A percentile compares a stretch with the other conserved stretches of the same genome.
Evolutionary conservation across 2,113 vertebrate genomes (phyloP).

Genomic region (Promerops cafer): DNA sequence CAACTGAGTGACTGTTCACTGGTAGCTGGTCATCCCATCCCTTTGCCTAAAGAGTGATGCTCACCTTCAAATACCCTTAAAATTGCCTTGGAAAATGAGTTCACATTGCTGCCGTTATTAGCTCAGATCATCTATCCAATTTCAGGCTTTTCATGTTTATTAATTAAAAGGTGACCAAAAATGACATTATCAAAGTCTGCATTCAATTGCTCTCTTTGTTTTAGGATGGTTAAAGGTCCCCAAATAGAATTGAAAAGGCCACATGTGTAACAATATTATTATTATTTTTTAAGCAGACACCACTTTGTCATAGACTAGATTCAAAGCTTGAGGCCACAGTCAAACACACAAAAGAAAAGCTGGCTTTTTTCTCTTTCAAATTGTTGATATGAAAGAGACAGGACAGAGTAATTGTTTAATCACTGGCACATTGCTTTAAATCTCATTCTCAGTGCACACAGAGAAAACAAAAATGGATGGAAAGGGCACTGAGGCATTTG

Average conservation of each 20-base stretch:
- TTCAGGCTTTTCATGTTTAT: slow-evolving; percentile 44
- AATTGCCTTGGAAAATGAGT: slow-evolving; percentile 6
- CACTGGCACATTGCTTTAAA: slow-evolving; percentile 49
- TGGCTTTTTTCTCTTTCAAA: slow-evolving; percentile 28
- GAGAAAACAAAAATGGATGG: slow-evolving; percentile 50
- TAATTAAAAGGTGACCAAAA: slow-evolving; percentile 54
- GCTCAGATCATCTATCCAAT: slow-evolving; percentile 5
- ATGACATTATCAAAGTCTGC: slow-evolving; percentile 25
- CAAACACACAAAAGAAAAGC: slow-evolving; percentile 30
- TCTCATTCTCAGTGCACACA: slow-evolving; percentile 38
- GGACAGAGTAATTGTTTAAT: slow-evolving; percentile 57
- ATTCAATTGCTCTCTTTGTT: slow-evolving; percentile 39
- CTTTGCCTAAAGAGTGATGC: not conserved
- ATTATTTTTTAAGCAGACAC: slow-evolving; percentile 5
- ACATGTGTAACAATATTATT: not conserved
- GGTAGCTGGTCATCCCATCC: not conserved
- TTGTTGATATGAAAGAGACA: slow-evolving; percentile 38
- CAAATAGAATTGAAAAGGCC: slow-evolving; percentile 41
- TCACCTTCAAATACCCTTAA: slow-evolving; percentile 30
- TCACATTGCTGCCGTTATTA: slow-evolving; percentile 22
- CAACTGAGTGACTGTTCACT: not conserved
- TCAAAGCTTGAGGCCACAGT: slow-evolving; percentile 20
- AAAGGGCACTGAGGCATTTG: slow-evolving; percentile 64
- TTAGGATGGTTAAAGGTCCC: slow-evolving; percentile 11
- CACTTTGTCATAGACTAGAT: slow-evolving; percentile 16